A percentile compares a stretch with the other conserved stretches of the same genome.
Evolutionary conservation across 2,113 vertebrate genomes (phyloP).

Genomic region (Scalopus aquaticus): DNA sequence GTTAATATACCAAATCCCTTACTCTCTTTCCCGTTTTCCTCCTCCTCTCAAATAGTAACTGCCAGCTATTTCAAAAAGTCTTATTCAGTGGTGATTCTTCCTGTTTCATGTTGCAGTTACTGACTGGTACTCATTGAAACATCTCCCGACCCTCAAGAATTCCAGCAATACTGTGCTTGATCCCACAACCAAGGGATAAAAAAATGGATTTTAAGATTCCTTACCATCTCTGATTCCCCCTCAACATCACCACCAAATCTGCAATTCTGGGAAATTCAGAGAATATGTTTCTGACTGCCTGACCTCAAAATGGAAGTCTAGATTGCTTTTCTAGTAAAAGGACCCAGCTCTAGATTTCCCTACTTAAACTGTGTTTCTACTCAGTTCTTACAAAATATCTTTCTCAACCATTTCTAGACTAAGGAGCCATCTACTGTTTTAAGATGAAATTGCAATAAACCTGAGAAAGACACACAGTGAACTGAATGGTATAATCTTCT

Average conservation of each 20-base stretch:
- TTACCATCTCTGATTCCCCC: neutral
- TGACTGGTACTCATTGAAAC: neutral
- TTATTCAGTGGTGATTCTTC: neutral
- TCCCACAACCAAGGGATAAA: neutral
- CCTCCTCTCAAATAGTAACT: neutral
- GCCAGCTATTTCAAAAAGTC: neutral
- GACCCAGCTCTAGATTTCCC: neutral
- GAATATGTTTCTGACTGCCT: neutral
- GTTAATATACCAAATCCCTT: neutral
- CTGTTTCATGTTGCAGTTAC: neutral
- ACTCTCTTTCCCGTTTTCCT: neutral
- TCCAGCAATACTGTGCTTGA: neutral
- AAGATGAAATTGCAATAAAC: constrained; percentile 3
- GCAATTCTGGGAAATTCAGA: neutral
- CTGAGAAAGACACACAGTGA: neutral
- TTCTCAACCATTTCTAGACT: neutral
- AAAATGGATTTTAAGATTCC: neutral
- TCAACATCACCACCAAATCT: neutral
- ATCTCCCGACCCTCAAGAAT: neutral
- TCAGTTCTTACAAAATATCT: neutral
- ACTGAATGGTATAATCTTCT: neutral
- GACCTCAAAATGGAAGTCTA: neutral
- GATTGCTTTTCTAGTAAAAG: neutral
- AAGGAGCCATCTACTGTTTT: constrained; percentile 53
- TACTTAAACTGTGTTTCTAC: neutral